These are phyloP conservation scores for Numenius phaeopus DNA, from an alignment of 2,797 vertebrate genomes.

Conservation along the genomic window DNA sequence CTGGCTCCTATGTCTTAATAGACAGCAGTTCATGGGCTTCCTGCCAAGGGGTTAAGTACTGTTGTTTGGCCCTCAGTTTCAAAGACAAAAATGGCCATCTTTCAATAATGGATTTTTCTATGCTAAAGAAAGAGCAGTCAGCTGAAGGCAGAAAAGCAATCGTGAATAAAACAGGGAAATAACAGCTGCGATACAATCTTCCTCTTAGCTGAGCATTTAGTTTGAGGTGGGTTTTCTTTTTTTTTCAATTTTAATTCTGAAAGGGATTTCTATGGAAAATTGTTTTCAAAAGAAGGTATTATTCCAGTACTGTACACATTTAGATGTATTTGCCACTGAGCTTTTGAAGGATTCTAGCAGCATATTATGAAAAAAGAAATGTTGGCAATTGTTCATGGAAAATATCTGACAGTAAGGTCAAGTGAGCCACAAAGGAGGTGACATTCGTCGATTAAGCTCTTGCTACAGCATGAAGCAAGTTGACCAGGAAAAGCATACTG, in stretches of 20 bases:
- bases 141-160: neutral
- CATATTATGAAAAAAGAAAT: neutral
- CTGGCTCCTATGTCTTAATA: neutral
- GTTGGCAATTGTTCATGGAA: slow-evolving; percentile 15
- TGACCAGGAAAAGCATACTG: slow-evolving; percentile 24
- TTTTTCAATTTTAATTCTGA: neutral
- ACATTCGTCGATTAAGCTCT: neutral
- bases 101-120: neutral
- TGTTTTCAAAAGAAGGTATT: slow-evolving; percentile 35
- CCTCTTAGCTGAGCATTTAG: neutral
- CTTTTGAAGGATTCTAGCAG: slow-evolving; percentile 4
- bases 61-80: slow-evolving; percentile 6
- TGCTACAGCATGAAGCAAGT: neutral
- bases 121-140: neutral
- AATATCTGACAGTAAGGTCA: slow-evolving; percentile 35
- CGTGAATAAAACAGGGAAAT: neutral
- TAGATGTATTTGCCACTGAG: neutral
- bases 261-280: neutral
- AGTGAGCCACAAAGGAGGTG: neutral
- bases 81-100: neutral
- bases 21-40: neutral
- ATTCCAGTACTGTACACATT: neutral
- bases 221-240: neutral
- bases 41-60: neutral
- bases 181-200: neutral